Base-by-base conservation (phyloP, 2,113 vertebrate species). In the Axis porcinus region DNA sequence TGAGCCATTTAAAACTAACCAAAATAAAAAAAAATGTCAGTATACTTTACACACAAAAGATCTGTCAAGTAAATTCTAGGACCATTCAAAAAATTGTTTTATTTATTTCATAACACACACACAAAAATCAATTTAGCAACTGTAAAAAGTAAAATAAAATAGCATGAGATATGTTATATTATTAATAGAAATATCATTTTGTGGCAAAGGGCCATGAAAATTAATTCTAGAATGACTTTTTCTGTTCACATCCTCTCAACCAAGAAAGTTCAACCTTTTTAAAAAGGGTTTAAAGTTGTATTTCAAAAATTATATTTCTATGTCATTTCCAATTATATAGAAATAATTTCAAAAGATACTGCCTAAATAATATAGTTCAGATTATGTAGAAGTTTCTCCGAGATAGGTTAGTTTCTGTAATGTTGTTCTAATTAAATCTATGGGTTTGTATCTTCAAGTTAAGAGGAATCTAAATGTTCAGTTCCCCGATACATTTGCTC, bases 291-390 rank as follows among this genome's bases (percentile, higher is more conserved):
- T 76, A 55, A 94, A 94, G 6, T 91, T 95, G 54, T 1, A 54
- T 15, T 94, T 97, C 85, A 91, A 94, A 93, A 95, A 60, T 82
- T 95, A 25, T 62, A 92, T 76, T 96, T 1, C 76, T 97, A 57
- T 93, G 45, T 78, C 84, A 93, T 1, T 96, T 4, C 64, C 76
- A 89, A 84, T 50, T 90, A 83, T 28, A n/a, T 15, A 78, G 47
- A 97, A 95, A 89, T 89, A 89, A 91, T 70, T 86, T 54, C 81
- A 89, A 94, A 96, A 45, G 27, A 19, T 64, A 83, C 82, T 45
- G 15, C 82, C 70, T 97, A 86, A 90, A 93, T 64, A 95, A 50
- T 43, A 89, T 30, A 36, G 21, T n/a, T 93, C 21, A 45, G n/a
- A 50, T 85, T 70, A 89, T 25, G 54, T 3, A 60, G 90, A 88